Percentiles rank a stretch among this genome's conserved stretches.
Evolutionary conservation across 1,140 invertebrate genomes (phyloP).

Genomic region (Harpegnathos saltator): DNA sequence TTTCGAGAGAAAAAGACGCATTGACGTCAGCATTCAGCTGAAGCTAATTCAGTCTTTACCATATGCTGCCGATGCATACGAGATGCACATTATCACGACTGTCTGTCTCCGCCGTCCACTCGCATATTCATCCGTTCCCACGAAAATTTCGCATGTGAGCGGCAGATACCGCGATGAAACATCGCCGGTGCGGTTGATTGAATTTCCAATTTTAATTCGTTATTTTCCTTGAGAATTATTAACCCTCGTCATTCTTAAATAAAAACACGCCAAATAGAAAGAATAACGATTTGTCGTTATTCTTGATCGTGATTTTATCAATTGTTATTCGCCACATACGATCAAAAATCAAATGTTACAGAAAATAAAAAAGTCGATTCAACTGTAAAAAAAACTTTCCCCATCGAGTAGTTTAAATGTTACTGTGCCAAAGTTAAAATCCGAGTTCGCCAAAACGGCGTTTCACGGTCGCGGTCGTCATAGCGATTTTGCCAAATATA

Average conservation of each 20-base stretch:
- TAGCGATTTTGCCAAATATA: neutral
- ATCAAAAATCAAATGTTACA: no score
- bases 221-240: neutral
- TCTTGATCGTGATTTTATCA: no score
- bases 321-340: no score
- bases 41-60: neutral
- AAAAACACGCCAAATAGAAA: neutral
- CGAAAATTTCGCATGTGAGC: neutral
- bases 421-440: neutral
- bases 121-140: neutral
- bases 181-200: neutral
- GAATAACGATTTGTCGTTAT: neutral
- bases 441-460: neutral
- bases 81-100: neutral
- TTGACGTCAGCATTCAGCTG: slow-evolving; percentile 33
- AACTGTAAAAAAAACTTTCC: neutral
- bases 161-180: neutral
- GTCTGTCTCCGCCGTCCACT: neutral
- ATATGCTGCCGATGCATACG: neutral
- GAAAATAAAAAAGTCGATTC: no score
- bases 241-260: neutral
- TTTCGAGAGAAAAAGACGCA: slow-evolving; percentile 7
- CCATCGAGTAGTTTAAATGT: neutral
- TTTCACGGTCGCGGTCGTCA: neutral
- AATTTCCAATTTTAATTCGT: slow-evolving; percentile 10